Conservation (phyloP, 2,113 vertebrate species). For the Anas platyrhynchos region DNA sequence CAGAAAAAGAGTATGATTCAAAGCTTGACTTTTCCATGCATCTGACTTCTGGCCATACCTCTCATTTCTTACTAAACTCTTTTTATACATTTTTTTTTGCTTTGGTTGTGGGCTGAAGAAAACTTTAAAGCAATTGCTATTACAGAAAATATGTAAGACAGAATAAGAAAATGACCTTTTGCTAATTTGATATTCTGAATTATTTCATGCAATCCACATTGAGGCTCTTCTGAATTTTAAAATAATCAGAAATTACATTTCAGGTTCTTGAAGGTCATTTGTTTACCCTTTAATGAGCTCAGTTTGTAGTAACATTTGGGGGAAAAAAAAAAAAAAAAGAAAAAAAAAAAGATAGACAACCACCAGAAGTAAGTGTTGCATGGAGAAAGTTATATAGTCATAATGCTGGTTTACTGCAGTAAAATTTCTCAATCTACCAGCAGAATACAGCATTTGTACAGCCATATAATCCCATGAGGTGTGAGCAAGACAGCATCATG, state of each 20-base stretch:
- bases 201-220: background rate
- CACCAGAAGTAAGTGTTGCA: background rate
- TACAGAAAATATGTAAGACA: background rate
- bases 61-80: background rate
- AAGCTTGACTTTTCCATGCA: background rate
- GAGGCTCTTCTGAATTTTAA: background rate
- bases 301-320: background rate
- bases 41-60: background rate
- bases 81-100: background rate
- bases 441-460: background rate
- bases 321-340: background rate
- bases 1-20: background rate
- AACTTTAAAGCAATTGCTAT: background rate
- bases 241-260: background rate
- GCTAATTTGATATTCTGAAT: background rate
- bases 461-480: conserved; percentile 7
- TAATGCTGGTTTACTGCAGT: background rate
- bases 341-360: background rate
- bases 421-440: background rate
- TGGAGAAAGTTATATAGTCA: background rate
- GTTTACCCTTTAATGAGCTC: background rate
- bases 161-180: background rate
- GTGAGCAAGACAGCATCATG: background rate
- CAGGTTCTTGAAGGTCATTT: background rate
- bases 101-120: background rate